phyloP scores from a whole-genome alignment of 1,140 invertebrate species.

The Macrosteles quadrilineatus region DNA sequence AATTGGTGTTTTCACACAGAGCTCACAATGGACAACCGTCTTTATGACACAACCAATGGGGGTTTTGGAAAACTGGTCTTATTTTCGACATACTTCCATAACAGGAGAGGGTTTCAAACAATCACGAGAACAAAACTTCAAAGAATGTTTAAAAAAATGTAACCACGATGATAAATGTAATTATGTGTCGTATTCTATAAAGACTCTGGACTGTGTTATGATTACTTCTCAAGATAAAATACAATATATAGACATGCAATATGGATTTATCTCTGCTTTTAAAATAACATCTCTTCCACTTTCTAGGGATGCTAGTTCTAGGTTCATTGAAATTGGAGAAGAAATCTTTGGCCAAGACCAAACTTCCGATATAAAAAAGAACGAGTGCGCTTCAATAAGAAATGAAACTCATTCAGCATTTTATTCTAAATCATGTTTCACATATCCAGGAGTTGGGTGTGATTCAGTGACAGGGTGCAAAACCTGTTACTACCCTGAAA shows the following conservation, averaged over 20 bases:
- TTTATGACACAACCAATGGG: constrained; percentile 1
- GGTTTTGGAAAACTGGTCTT: neutral
- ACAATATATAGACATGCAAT: constrained; percentile 21
- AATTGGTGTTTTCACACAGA: neutral
- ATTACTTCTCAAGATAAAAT: constrained; percentile 13
- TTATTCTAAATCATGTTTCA: constrained; percentile 26
- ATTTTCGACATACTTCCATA: neutral
- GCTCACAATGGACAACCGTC: neutral
- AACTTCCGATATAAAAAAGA: neutral
- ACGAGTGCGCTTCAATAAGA: neutral
- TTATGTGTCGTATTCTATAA: constrained; percentile 11
- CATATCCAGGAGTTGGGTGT: neutral
- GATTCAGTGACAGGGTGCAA: constrained; percentile 7
- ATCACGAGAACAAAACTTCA: neutral
- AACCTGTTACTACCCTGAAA: constrained; percentile 25
- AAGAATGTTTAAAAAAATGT: constrained; percentile 12
- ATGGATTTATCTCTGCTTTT: constrained; percentile 6
- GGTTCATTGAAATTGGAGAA: constrained; percentile 9
- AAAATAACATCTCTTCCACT: constrained; percentile 1
- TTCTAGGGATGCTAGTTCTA: neutral
- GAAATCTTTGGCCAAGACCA: neutral
- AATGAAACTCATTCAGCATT: constrained; percentile 27
- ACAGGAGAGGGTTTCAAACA: neutral
- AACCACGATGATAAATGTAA: neutral
- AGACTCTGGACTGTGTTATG: neutral